Percentiles rank a stretch among this genome's conserved stretches.
Conservation (phyloP, 2,113 vertebrate species). For the Zosterops lateralis region DNA sequence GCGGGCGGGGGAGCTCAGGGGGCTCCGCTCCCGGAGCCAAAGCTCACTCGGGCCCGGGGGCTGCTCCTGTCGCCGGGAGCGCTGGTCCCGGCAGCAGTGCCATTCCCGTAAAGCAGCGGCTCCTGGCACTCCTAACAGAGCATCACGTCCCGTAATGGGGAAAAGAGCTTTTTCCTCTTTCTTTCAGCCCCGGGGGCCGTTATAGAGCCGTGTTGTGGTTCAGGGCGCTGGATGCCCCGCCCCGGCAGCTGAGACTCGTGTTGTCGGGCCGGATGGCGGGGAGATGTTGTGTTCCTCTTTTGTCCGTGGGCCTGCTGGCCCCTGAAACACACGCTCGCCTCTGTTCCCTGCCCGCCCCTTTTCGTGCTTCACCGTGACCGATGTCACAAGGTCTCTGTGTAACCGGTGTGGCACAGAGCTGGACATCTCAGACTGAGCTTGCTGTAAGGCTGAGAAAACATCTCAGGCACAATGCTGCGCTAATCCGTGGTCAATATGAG, state of each 20-base stretch:
- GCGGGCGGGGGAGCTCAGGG: fast-evolving
- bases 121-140: fast-evolving
- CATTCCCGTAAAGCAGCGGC: background rate
- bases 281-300: fast-evolving
- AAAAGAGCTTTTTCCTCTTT: fast-evolving
- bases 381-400: background rate
- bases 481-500: background rate
- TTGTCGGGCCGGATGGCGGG: fast-evolving
- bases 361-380: fast-evolving
- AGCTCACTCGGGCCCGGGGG: fast-evolving
- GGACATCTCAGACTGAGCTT: background rate
- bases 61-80: fast-evolving
- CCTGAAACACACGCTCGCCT: fast-evolving
- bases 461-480: background rate
- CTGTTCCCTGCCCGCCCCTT: background rate
- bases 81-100: fast-evolving
- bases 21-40: background rate
- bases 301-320: fast-evolving
- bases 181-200: fast-evolving
- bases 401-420: background rate
- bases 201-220: fast-evolving
- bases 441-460: background rate
- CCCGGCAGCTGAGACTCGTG: fast-evolving
- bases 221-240: fast-evolving
- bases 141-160: fast-evolving